A percentile compares a stretch with the other conserved stretches of the same genome.
Conservation (phyloP, 2,797 vertebrate genomes). For the Silurus lanzhouensis region DNA sequence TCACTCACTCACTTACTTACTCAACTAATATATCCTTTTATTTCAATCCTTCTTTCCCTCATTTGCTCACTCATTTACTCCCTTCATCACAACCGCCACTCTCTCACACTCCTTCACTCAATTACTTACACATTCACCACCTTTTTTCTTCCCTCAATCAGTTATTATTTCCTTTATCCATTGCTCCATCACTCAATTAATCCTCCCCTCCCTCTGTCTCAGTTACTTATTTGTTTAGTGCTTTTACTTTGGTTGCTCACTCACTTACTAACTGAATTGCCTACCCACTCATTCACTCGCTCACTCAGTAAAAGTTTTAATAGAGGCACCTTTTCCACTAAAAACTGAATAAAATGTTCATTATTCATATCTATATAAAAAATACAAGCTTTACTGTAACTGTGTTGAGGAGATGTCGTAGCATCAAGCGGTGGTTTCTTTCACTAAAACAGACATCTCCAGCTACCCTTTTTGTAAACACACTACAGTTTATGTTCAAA, state of each 20-base stretch:
- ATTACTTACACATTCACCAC: too few relatives aligned
- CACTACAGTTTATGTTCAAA: background rate
- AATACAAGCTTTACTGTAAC: background rate
- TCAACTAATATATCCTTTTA: too few relatives aligned
- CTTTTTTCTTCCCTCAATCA: too few relatives aligned
- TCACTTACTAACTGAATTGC: background rate
- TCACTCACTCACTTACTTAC: too few relatives aligned
- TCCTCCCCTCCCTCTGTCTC: too few relatives aligned
- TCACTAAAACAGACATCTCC: background rate
- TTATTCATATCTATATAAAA: background rate
- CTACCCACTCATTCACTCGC: background rate
- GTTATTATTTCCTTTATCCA: too few relatives aligned
- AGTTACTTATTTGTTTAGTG: too few relatives aligned
- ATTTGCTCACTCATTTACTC: too few relatives aligned
- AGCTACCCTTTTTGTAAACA: background rate
- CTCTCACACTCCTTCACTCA: too few relatives aligned
- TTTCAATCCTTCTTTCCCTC: too few relatives aligned
- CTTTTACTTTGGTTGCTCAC: background rate
- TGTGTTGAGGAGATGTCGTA: background rate
- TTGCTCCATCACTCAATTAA: too few relatives aligned
- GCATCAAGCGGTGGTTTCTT: background rate
- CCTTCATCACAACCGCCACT: too few relatives aligned
- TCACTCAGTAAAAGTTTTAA: background rate
- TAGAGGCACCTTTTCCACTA: background rate
- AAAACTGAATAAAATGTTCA: background rate